Conservation (phyloP, 2,113 vertebrate species). For the Neofelis nebulosa region DNA sequence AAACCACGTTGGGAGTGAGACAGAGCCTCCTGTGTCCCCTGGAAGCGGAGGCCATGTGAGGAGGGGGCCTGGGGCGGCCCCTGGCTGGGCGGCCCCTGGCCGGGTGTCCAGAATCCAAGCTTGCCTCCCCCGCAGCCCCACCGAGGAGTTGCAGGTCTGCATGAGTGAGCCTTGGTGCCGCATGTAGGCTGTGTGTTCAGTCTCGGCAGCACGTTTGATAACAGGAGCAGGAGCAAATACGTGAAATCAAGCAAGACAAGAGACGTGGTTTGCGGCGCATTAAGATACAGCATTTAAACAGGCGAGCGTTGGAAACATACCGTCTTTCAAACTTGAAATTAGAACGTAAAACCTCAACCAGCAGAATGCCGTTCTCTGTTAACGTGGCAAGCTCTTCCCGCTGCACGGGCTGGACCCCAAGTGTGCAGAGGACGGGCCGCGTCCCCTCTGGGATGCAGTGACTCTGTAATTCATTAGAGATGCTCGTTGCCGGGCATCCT, state of each 20-base stretch:
- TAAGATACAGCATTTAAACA: conserved; percentile 39
- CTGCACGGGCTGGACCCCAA: background rate
- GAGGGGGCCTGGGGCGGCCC: background rate
- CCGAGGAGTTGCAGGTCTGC: background rate
- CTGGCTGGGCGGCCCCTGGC: background rate
- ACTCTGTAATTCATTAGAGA: background rate
- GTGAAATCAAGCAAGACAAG: conserved; percentile 65
- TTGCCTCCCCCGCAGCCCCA: background rate
- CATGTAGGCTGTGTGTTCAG: background rate
- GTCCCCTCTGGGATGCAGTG: fast-evolving
- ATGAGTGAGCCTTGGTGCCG: background rate
- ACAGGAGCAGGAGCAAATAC: conserved; percentile 22
- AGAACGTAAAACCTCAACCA: background rate
- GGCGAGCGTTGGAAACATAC: background rate
- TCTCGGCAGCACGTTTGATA: background rate
- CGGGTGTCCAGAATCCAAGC: background rate
- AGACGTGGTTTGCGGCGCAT: background rate
- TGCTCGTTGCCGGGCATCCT: fast-evolving
- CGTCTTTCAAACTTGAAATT: background rate
- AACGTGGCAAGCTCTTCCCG: background rate
- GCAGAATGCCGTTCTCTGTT: fast-evolving
- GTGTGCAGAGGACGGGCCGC: fast-evolving
- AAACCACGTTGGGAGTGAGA: background rate
- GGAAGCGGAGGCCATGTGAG: background rate
- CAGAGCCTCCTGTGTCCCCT: fast-evolving